A percentile compares a stretch with the other conserved stretches of the same genome.
phyloP scores from a whole-genome alignment of 2,113 vertebrate species.

The Sphaerodactylus townsendi region DNA sequence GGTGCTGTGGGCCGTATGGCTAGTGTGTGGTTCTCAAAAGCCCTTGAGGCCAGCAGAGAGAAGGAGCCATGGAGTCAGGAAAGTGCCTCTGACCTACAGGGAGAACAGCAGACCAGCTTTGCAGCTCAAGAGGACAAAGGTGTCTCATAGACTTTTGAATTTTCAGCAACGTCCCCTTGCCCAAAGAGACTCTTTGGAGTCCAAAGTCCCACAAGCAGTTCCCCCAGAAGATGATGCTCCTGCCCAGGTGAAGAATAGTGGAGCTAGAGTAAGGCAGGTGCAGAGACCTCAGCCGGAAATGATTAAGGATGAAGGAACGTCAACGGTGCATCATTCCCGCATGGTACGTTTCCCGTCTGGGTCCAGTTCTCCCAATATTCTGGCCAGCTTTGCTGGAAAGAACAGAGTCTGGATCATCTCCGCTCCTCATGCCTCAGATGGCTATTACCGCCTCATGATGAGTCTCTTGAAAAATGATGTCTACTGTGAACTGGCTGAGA shows the following conservation, averaged over 20 bases:
- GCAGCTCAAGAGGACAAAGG: slow-evolving; percentile 55
- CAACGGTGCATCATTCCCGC: slow-evolving; percentile 71
- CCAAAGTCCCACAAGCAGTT: slow-evolving; percentile 28
- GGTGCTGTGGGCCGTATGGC: slow-evolving; percentile 78
- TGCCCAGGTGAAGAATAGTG: neutral
- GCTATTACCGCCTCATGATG: slow-evolving; percentile 98
- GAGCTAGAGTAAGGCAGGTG: slow-evolving; percentile 44
- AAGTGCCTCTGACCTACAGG: slow-evolving; percentile 43
- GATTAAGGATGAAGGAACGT: slow-evolving; percentile 81
- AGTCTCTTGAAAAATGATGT: slow-evolving; percentile 92
- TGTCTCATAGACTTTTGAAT: slow-evolving; percentile 32
- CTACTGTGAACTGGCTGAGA: slow-evolving; percentile 93
- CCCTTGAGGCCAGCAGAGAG: slow-evolving; percentile 32
- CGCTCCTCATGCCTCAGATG: slow-evolving; percentile 91
- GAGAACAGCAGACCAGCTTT: slow-evolving; percentile 37
- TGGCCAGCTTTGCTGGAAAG: slow-evolving; percentile 94
- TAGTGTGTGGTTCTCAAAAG: slow-evolving; percentile 71
- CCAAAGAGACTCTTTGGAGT: slow-evolving; percentile 61
- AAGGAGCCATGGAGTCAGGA: slow-evolving; percentile 52
- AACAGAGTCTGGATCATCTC: slow-evolving; percentile 93
- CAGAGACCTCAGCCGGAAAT: slow-evolving; percentile 68
- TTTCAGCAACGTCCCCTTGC: slow-evolving; percentile 39
- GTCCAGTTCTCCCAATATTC: slow-evolving; percentile 86
- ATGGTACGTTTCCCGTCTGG: slow-evolving; percentile 80
- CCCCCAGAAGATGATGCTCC: slow-evolving; percentile 63